These are phyloP conservation scores for Melolontha melolontha DNA, from an alignment of 2,888 invertebrate species.

Conservation along the genomic window DNA sequence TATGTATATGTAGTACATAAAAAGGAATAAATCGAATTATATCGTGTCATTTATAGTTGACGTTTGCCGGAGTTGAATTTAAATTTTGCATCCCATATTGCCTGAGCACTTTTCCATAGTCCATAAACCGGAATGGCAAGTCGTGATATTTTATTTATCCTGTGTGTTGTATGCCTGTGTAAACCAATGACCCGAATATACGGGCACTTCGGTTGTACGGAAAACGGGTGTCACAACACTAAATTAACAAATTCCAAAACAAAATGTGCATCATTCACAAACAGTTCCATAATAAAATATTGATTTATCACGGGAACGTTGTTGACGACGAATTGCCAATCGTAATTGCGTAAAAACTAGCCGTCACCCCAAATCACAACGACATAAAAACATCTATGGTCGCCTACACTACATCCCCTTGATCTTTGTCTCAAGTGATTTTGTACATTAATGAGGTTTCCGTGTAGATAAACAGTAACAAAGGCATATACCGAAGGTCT, in stretches of 20 bases:
- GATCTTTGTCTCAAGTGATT: slow-evolving; percentile 17
- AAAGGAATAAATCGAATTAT: slow-evolving; percentile 29
- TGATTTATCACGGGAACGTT: slow-evolving; percentile 56
- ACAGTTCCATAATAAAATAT: slow-evolving; percentile 59
- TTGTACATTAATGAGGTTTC: slow-evolving; percentile 13
- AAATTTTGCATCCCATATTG: slow-evolving; percentile 61
- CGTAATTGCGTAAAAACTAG: slow-evolving; percentile 1
- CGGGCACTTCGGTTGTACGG: slow-evolving; percentile 33
- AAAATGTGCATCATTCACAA: slow-evolving; percentile 55
- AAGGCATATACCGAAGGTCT: not conserved
- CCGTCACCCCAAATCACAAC: slow-evolving; percentile 10
- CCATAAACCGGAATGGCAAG: slow-evolving; percentile 60
- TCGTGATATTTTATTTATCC: slow-evolving; percentile 63
- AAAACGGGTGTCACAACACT: slow-evolving; percentile 43
- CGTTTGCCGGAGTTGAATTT: slow-evolving; percentile 51
- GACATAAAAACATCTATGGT: slow-evolving; percentile 18
- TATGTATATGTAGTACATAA: too few relatives aligned
- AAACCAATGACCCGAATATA: slow-evolving; percentile 62
- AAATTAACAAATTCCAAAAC: slow-evolving; percentile 57
- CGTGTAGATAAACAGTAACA: slow-evolving; percentile 15
- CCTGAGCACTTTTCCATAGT: slow-evolving; percentile 59
- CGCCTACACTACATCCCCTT: slow-evolving; percentile 1
- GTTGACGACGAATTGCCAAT: not conserved
- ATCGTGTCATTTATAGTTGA: slow-evolving; percentile 34
- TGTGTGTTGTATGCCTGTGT: slow-evolving; percentile 54